phyloP scores from a whole-genome alignment of 2,113 vertebrate species.

The Machaerirhynchus nigripectus region DNA sequence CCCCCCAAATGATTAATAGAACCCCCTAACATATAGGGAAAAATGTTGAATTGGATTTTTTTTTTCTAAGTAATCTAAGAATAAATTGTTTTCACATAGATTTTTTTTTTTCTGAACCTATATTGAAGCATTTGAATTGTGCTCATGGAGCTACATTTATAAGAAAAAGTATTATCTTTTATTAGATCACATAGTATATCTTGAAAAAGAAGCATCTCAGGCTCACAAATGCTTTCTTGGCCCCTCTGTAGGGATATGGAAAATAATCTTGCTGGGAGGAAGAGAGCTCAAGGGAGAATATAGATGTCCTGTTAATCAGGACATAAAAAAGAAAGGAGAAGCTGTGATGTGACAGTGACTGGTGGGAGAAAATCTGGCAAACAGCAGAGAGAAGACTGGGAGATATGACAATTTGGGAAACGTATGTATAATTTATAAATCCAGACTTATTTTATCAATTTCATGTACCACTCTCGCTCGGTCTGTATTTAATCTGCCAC shows the following conservation, averaged over 20 bases:
- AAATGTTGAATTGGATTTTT: background rate
- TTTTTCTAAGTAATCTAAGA: background rate
- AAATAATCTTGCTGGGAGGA: constrained; percentile 45
- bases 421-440: constrained; percentile 59
- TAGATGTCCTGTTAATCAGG: constrained; percentile 66
- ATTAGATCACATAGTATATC: background rate
- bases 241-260: background rate
- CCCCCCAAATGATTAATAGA: background rate
- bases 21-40: background rate
- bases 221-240: constrained; percentile 5
- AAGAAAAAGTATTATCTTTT: constrained; percentile 20
- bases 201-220: constrained; percentile 6
- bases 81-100: background rate
- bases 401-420: constrained; percentile 20
- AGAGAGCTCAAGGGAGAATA: constrained; percentile 50
- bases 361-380: constrained; percentile 50
- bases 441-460: constrained; percentile 44
- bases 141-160: background rate
- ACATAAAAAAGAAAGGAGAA: constrained; percentile 47
- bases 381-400: constrained; percentile 7
- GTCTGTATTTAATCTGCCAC: constrained; percentile 35
- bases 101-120: constrained; percentile 5
- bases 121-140: background rate
- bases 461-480: background rate
- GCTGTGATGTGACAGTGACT: constrained; percentile 56